Evolutionary conservation across 2,113 vertebrate genomes (phyloP), one percentile per base, ranked within the genome.

Genomic region (Dicaeum eximium): DNA sequence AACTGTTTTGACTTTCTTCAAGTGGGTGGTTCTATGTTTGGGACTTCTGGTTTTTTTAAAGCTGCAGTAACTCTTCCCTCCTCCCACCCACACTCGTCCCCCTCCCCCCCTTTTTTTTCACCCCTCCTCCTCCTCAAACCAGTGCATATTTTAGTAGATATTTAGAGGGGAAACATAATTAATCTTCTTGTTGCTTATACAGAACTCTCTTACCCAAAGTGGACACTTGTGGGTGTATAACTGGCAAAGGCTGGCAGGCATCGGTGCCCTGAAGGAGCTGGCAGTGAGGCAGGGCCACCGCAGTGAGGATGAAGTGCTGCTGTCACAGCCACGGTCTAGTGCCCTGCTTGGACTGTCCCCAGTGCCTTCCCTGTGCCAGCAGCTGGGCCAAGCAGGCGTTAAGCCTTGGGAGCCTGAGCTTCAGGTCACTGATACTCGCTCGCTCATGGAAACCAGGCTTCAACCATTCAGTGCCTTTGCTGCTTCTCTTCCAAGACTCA

Each of bases 271-370:
- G 86, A 38, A 70, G 74, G 50, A 88, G 82, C 92, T 88, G 85
- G 79, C 79, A 62, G 40, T 4, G 3, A 33, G 37, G 30, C 25
- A 24, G 31, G 53, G 47, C 30, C 44, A 7, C 24, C 15, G 5
- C 40, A 81, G 71, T 0, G 0, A 58, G 85, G 66, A 7, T 37
- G 65, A 64, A 64, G 90, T 40, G 53, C 53, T 78, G 54, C 78
- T 86, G 71, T 77, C 91, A 60, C 86, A 37, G 86, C 57, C 60
- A 75, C 0, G 31, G 6, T 83, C 94, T 22, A 44, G 75, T 95
- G 91, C 94, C 93, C 96, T 44, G 45, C 38, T 77, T 90, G 86
- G 93, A 51, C 72, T n/a, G 37, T 28, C 31, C 23, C 86, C 93
- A 93, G 0, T 0, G 56, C 57, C 21, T 7, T 47, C 23, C 40